A percentile compares a stretch with the other conserved stretches of the same genome.
Conservation (phyloP, 2,888 invertebrate species). For the Melanchra persicariae region DNA sequence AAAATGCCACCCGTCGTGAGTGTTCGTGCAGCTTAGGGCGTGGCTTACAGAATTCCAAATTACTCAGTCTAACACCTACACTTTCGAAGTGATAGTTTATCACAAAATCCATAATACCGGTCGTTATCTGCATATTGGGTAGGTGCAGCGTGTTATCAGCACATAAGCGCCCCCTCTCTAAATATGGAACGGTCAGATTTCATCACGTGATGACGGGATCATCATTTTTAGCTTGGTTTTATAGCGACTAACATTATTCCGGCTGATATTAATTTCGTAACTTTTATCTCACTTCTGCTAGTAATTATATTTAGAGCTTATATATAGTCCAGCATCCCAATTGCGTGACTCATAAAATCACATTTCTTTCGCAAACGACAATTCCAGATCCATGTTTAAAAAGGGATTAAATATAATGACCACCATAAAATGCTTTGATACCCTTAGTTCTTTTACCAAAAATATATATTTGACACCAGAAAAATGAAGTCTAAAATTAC, state of each 20-base stretch:
- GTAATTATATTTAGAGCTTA: background rate
- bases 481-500: too few species aligned
- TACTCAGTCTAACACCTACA: background rate
- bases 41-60: constrained; percentile 1
- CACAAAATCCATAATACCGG: constrained; percentile 24
- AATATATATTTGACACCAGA: too few species aligned
- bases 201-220: constrained; percentile 16
- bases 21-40: background rate
- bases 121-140: constrained; percentile 35
- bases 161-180: constrained; percentile 26
- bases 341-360: background rate
- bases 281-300: background rate
- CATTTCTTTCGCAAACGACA: background rate
- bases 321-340: background rate
- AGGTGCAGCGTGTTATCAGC: constrained; percentile 48
- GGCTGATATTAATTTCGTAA: constrained; percentile 6
- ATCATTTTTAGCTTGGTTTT: constrained; percentile 19
- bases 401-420: too few species aligned
- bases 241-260: constrained; percentile 14
- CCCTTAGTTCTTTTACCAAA: too few species aligned
- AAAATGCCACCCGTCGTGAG: too few species aligned
- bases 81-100: constrained; percentile 13
- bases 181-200: constrained; percentile 44
- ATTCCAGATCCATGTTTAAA: background rate
- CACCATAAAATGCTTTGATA: too few species aligned